Conservation (phyloP, 2,888 invertebrate genomes). For the Abrostola tripartita region DNA sequence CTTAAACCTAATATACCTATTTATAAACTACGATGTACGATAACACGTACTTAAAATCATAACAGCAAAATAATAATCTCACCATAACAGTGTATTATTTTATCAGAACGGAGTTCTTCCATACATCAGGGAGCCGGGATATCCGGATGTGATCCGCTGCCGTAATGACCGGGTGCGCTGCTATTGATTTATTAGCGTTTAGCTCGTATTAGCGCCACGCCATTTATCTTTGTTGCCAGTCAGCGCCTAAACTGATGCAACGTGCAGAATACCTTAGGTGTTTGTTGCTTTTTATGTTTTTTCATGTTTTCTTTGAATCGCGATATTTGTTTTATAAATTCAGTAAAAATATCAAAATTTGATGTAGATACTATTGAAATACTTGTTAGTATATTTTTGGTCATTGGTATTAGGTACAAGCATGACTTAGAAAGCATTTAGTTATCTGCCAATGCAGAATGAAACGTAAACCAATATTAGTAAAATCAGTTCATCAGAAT, state of each 20-base stretch:
- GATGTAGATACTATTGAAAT: too few relatives aligned
- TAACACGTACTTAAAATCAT: background rate
- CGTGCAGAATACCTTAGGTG: conserved; percentile 23
- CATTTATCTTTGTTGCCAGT: conserved; percentile 51
- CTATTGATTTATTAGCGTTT: conserved; percentile 77
- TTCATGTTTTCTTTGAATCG: background rate
- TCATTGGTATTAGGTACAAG: too few relatives aligned
- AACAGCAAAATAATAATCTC: background rate
- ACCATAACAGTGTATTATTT: background rate
- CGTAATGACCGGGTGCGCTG: conserved; percentile 57
- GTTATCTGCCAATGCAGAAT: too few relatives aligned
- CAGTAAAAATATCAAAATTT: background rate
- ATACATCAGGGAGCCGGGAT: conserved; percentile 39
- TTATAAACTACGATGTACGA: too few relatives aligned
- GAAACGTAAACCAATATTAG: too few relatives aligned
- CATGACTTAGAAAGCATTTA: too few relatives aligned
- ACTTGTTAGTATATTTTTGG: too few relatives aligned
- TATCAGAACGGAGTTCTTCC: conserved; percentile 28
- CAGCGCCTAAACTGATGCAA: conserved; percentile 42
- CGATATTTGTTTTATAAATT: background rate
- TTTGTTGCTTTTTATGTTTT: conserved; percentile 5
- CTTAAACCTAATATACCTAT: too few relatives aligned
- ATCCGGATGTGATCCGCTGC: conserved; percentile 52
- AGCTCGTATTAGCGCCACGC: conserved; percentile 62
- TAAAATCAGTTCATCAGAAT: too few relatives aligned